These are phyloP conservation scores for Leptosomus discolor DNA, from an alignment of 2,113 vertebrate genomes.

Conservation along the genomic window DNA sequence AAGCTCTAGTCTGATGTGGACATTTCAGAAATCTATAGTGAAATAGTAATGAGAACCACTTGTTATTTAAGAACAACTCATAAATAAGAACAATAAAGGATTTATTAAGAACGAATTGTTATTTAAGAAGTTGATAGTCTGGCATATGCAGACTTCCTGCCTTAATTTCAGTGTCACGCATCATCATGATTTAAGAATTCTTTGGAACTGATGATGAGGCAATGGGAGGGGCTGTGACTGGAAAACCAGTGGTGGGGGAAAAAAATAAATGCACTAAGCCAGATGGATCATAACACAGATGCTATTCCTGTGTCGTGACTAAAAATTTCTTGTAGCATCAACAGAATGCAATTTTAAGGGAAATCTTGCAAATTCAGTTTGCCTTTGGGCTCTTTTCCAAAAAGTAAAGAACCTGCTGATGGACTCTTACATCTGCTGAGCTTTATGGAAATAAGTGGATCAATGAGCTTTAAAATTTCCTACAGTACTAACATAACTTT, in stretches of 20 bases:
- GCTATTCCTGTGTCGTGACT: conserved; percentile 8
- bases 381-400: conserved; percentile 1
- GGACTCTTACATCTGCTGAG: not conserved
- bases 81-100: not conserved
- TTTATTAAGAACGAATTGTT: not conserved
- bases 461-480: not conserved
- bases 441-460: not conserved
- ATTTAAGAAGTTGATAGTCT: not conserved
- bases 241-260: not conserved
- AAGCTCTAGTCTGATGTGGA: not conserved
- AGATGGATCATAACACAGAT: not conserved
- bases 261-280: not conserved
- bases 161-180: not conserved
- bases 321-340: conserved; percentile 13
- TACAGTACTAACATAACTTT: not conserved
- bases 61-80: not conserved
- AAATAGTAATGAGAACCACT: not conserved
- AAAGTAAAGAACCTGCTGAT: not conserved
- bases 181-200: not conserved
- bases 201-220: not conserved
- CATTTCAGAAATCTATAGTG: not conserved
- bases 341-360: not conserved
- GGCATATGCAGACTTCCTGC: not conserved
- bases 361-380: conserved; percentile 7
- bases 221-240: not conserved